A percentile compares a stretch with the other conserved stretches of the same genome.
Conservation (phyloP, 2,888 invertebrate species). For the Drosophila ezoana region DNA sequence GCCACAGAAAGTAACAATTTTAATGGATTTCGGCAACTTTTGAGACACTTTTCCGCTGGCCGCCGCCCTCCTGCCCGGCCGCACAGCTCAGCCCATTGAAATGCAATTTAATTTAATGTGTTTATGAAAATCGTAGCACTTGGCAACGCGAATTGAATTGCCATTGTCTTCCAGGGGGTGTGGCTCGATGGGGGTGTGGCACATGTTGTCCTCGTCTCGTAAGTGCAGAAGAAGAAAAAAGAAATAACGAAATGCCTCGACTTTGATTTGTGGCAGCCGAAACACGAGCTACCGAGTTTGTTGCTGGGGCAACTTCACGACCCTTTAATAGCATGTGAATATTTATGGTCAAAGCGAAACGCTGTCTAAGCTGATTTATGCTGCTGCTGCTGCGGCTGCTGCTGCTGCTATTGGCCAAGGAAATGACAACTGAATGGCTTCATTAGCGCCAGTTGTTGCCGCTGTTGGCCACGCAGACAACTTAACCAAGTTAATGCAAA, state of each 20-base stretch:
- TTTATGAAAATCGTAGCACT: slow-evolving; percentile 79
- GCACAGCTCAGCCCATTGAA: slow-evolving; percentile 59
- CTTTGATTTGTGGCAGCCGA: slow-evolving; percentile 53
- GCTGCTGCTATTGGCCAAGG: slow-evolving; percentile 40
- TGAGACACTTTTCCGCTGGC: slow-evolving; percentile 33
- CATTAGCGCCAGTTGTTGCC: slow-evolving; percentile 59
- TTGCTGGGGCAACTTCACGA: slow-evolving; percentile 9
- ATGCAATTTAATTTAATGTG: slow-evolving; percentile 83
- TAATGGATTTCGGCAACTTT: slow-evolving; percentile 64
- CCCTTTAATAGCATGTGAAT: slow-evolving; percentile 47
- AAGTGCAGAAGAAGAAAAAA: slow-evolving; percentile 2
- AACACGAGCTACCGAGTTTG: slow-evolving; percentile 8
- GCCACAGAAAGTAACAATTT: slow-evolving; percentile 24
- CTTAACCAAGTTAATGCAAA: slow-evolving; percentile 35
- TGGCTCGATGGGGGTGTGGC: slow-evolving; percentile 15
- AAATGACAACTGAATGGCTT: slow-evolving; percentile 80
- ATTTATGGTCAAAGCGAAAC: slow-evolving; percentile 64
- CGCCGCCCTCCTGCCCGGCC: background rate
- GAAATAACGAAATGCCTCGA: background rate
- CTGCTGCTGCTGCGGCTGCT: slow-evolving; percentile 14
- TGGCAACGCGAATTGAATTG: slow-evolving; percentile 58
- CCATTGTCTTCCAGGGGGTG: slow-evolving; percentile 55
- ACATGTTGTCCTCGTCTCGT: slow-evolving; percentile 5
- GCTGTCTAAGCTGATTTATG: slow-evolving; percentile 68
- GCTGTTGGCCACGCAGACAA: slow-evolving; percentile 19